These are phyloP conservation scores for Magallana ariakensis DNA, from an alignment of 1,140 invertebrate genomes.

Conservation along the genomic window DNA sequence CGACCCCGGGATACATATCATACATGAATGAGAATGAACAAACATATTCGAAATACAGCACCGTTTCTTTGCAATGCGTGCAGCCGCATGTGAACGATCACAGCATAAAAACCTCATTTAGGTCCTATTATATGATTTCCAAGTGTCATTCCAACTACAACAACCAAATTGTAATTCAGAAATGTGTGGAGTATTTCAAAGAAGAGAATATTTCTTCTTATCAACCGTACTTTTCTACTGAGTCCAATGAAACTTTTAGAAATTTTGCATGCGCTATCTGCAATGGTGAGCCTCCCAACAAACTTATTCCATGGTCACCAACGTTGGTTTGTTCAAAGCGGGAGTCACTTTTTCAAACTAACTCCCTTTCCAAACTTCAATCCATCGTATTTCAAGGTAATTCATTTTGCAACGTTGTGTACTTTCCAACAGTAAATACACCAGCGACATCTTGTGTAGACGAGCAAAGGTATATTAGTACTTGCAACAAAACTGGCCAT, in stretches of 20 bases:
- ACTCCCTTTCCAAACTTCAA: neutral
- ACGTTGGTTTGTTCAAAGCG: neutral
- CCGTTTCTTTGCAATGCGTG: neutral
- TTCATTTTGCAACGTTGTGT: neutral
- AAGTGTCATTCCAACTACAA: neutral
- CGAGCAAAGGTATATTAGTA: neutral
- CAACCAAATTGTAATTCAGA: neutral
- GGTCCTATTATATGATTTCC: neutral
- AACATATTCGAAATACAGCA: neutral
- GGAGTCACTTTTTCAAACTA: neutral
- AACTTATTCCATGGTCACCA: neutral
- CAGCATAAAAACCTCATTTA: neutral
- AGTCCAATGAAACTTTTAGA: constrained; percentile 3
- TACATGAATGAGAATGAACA: neutral
- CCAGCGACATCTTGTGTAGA: neutral
- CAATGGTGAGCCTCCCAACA: neutral
- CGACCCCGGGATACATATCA: neutral
- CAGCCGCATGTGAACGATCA: neutral
- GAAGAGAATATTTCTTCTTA: neutral
- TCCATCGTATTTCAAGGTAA: neutral
- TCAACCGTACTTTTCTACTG: neutral
- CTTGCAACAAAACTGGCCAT: neutral
- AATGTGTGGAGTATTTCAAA: neutral
- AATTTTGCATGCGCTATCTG: neutral
- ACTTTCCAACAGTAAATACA: neutral